Base-by-base conservation (phyloP, 2,797 vertebrate genomes). In the Xenentodon cancila region DNA sequence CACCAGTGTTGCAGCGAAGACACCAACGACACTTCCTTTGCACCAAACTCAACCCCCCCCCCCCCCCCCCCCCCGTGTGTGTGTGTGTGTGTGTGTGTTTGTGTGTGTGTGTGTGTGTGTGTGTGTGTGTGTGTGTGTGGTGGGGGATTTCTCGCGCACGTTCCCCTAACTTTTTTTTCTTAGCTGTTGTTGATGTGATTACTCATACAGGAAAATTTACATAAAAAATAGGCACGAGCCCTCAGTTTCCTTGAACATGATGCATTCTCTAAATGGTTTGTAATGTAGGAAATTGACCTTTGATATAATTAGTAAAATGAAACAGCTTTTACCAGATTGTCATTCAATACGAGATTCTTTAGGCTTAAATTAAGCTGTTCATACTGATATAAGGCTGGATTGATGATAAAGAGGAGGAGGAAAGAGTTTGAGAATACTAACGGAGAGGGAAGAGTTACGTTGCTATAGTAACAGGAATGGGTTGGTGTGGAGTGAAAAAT, bases 1-100 rank as follows among this genome's bases (percentile, higher is more conserved):
- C 85, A 88, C 85, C 86, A 84, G 68, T 84, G 87, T 90, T 80
- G 86, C 83, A 87, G 85, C 75, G 84, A 90, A 90, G 84, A 84
- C 83, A 88, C 84, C 77, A 80, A 46, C 64, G 32, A 87, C 79
- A 88, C 81, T 86, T 84, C 68, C 54, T 81, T 75, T 64, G 80
- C 79, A 83, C 71, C 69, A 75, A 71, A 81, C 68, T 73, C 79
- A 15, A 44, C 70, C 69, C 62, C 77, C 80, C 25, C 25, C 3
- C 3, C 5, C 3, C 5, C 70, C 69, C 62, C 77, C 80, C 25
- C 25, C 3, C 3, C 5, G 25, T 25, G 25, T 25, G 25, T 25
- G 25, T 25, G 25, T 25, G 25, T 25, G 25, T 25, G 25, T 25
- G 25, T 25, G 25, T 52, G 18, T 52, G 56, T 58, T 32, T 18